Conservation (phyloP, 2,797 vertebrate genomes). For the Esox masquinongy region DNA sequence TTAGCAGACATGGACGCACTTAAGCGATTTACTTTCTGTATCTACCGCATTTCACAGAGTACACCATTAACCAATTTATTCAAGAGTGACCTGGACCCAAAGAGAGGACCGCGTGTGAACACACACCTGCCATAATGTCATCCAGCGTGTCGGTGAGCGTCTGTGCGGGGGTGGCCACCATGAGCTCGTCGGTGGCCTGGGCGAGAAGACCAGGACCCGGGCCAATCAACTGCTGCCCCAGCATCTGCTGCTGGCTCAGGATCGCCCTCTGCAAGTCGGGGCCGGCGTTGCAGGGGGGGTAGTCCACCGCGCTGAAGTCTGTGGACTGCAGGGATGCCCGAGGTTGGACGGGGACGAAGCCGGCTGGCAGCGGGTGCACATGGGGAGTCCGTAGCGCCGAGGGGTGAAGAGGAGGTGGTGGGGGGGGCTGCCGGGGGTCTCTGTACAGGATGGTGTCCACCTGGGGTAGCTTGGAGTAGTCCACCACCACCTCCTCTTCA, state of each 20-base stretch:
- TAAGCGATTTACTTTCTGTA: too few relatives aligned
- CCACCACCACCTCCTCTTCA: conserved; percentile 47
- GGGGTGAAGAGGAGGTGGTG: conserved; percentile 51
- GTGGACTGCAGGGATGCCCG: conserved; percentile 75
- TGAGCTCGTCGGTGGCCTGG: conserved; percentile 87
- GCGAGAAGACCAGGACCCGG: conserved; percentile 77
- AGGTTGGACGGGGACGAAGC: conserved; percentile 83
- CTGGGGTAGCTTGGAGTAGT: conserved; percentile 82
- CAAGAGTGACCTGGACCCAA: too few relatives aligned
- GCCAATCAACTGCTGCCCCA: conserved; percentile 80
- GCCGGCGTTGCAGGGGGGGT: conserved; percentile 64
- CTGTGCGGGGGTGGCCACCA: conserved; percentile 90
- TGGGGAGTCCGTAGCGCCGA: conserved; percentile 64
- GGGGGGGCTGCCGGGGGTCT: conserved; percentile 73
- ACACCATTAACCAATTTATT: too few relatives aligned
- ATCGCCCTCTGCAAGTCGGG: conserved; percentile 84
- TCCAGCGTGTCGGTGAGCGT: conserved; percentile 91
- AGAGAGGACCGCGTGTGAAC: conserved; percentile 19
- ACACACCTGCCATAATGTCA: conserved; percentile 91
- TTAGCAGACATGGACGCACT: too few relatives aligned
- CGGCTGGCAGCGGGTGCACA: conserved; percentile 70
- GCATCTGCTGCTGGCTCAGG: conserved; percentile 83
- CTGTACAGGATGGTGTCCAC: conserved; percentile 81
- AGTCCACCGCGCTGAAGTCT: conserved; percentile 82
- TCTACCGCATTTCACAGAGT: too few relatives aligned